These are phyloP conservation scores for Polymixis flavicincta DNA, from an alignment of 2,888 invertebrate species.

Conservation along the genomic window DNA sequence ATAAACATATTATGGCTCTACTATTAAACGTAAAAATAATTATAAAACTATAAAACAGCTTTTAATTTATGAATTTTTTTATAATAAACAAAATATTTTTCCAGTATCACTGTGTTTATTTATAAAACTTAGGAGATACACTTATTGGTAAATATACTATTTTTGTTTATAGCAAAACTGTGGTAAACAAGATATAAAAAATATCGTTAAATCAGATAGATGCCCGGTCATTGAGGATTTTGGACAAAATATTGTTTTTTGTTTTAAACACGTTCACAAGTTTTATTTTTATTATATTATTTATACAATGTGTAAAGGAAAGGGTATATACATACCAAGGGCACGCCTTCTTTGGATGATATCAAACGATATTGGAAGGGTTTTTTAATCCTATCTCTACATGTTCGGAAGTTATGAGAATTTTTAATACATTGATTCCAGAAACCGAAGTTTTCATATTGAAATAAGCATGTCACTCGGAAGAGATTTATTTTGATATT, in stretches of 20 bases:
- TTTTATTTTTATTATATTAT: no score
- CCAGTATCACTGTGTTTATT: constrained; percentile 17
- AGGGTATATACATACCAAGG: no score
- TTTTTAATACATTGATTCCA: no score
- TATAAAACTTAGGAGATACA: not conserved
- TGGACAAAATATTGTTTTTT: not conserved
- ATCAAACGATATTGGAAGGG: no score
- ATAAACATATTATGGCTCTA: constrained; percentile 2
- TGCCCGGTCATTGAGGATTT: constrained; percentile 35
- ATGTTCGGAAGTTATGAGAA: no score
- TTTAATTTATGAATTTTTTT: constrained; percentile 39
- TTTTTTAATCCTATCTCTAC: no score
- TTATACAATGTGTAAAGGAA: no score
- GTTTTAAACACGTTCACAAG: no score
- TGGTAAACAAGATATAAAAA: constrained; percentile 23
- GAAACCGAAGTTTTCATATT: no score
- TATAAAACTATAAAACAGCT: constrained; percentile 22
- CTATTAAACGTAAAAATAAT: constrained; percentile 26
- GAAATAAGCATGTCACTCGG: no score
- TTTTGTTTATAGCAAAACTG: constrained; percentile 10
- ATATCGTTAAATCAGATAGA: not conserved
- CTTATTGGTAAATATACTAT: constrained; percentile 6
- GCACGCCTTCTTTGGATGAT: no score
- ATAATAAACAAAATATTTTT: not conserved
- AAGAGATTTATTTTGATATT: no score